Conservation (phyloP, 2,797 vertebrate species). For the Odontamblyopus rebecca region DNA sequence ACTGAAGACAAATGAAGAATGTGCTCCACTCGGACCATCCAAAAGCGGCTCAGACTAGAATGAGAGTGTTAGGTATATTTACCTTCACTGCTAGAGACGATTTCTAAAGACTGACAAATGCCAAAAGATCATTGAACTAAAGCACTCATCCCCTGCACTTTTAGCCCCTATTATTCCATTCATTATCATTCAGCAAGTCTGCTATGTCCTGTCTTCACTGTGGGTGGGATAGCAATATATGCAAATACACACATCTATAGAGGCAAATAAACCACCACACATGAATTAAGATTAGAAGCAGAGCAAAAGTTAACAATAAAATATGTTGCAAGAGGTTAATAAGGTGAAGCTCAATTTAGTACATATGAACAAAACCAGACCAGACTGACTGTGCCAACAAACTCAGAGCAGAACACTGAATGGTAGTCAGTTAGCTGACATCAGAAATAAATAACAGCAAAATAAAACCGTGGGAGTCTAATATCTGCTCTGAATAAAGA, state of each 20-base stretch:
- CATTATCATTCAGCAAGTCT: constrained; percentile 47
- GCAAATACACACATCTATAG: constrained; percentile 63
- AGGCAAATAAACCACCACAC: constrained; percentile 73
- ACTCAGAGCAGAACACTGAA: constrained; percentile 27
- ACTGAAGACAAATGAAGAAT: constrained; percentile 42
- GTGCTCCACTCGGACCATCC: constrained; percentile 46
- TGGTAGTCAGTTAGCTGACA: constrained; percentile 32
- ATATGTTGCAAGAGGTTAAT: constrained; percentile 57
- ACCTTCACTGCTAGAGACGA: constrained; percentile 46
- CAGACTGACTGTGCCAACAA: constrained; percentile 25
- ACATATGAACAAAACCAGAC: constrained; percentile 52
- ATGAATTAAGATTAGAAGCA: constrained; percentile 86
- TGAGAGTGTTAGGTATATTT: constrained; percentile 55
- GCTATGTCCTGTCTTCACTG: constrained; percentile 85
- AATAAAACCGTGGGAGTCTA: constrained; percentile 41
- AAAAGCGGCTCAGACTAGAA: constrained; percentile 38
- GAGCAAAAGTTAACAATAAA: constrained; percentile 69
- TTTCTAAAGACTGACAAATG: constrained; percentile 40
- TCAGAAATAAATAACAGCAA: constrained; percentile 42
- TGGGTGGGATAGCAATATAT: constrained; percentile 82
- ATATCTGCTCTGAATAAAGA: constrained; percentile 29
- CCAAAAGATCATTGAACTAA: constrained; percentile 38
- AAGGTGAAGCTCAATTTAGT: constrained; percentile 44
- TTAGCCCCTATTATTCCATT: constrained; percentile 46
- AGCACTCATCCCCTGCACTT: constrained; percentile 23